Conservation (phyloP, 2,797 vertebrate genomes). For the Sylvia borin region DNA sequence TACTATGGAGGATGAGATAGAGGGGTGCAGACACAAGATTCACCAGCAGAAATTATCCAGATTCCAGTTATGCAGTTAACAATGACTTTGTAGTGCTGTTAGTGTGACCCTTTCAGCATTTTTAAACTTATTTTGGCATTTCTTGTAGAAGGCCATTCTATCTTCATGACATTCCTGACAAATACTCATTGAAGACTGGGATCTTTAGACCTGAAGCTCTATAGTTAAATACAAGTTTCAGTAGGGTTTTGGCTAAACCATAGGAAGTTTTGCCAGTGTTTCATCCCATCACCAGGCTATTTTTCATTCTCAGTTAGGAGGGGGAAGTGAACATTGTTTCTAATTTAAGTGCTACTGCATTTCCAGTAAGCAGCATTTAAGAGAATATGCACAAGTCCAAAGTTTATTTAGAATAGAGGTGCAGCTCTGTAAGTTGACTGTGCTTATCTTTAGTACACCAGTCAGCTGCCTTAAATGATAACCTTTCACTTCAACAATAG, state of each 20-base stretch:
- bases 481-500: background rate
- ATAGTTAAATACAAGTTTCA: background rate
- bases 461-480: background rate
- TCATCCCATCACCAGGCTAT: background rate
- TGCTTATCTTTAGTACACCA: background rate
- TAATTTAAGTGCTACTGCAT: background rate
- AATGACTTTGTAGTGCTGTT: background rate
- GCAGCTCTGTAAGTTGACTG: background rate
- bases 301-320: background rate
- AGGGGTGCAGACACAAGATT: background rate
- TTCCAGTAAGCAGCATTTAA: background rate
- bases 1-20: background rate
- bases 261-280: background rate
- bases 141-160: background rate
- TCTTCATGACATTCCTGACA: constrained; percentile 9
- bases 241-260: background rate
- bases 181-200: background rate
- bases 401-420: background rate
- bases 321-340: background rate
- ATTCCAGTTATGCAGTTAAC: background rate
- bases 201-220: background rate
- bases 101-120: constrained; percentile 21
- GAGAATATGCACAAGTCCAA: background rate
- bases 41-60: background rate
- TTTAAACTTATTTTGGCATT: constrained; percentile 37